Percentiles rank a stretch among this genome's conserved stretches.
Conservation (phyloP, 2,797 vertebrate species). For the Cetoscarus ocellatus region DNA sequence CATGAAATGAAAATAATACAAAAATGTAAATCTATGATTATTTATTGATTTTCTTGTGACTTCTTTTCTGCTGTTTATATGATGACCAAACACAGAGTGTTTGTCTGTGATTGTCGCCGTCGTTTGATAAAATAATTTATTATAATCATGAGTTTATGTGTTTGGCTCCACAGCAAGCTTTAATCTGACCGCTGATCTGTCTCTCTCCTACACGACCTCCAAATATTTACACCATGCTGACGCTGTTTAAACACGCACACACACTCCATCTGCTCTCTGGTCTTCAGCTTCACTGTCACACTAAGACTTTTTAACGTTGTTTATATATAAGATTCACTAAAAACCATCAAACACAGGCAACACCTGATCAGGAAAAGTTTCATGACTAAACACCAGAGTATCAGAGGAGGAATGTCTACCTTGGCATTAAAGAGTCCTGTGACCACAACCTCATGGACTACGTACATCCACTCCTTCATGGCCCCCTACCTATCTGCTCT, state of each 20-base stretch:
- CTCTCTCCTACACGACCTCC: constrained; percentile 40
- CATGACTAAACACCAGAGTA: no score
- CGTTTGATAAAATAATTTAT: not conserved
- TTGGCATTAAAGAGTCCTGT: no score
- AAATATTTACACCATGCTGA: constrained; percentile 66
- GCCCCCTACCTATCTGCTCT: no score
- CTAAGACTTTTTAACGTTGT: no score
- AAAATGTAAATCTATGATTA: no score
- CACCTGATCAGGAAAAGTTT: no score
- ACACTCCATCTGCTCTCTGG: constrained; percentile 6
- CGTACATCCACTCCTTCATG: no score
- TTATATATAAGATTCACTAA: no score
- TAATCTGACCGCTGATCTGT: constrained; percentile 27
- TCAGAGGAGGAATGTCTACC: no score
- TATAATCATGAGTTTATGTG: not conserved
- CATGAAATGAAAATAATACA: no score
- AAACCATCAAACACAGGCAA: no score
- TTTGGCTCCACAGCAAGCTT: not conserved
- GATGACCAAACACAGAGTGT: not conserved
- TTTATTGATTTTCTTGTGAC: not conserved
- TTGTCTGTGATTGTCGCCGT: not conserved
- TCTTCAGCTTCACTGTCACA: not conserved
- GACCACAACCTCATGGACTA: no score
- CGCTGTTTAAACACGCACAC: constrained; percentile 43
- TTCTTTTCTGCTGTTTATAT: not conserved